phyloP scores from a whole-genome alignment of 35 echinoderm and acorn worm genomes.

The Heliocidaris tuberculata region DNA sequence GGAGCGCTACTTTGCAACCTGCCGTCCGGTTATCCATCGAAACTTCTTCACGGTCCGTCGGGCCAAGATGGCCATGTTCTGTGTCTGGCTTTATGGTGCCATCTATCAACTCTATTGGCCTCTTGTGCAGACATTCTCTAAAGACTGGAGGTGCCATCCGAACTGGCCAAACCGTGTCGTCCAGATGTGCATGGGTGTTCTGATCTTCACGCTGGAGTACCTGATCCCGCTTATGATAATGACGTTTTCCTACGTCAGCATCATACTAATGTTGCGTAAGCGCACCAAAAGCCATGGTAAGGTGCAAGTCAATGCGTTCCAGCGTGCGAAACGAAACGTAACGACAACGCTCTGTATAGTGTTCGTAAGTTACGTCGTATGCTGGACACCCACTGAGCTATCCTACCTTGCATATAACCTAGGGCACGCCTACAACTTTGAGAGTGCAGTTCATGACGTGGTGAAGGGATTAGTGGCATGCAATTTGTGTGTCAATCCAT shows the following conservation, averaged over 20 bases:
- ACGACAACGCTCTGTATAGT: conserved; percentile 73
- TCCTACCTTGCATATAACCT: conserved; percentile 71
- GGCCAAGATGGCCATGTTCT: conserved; percentile 52
- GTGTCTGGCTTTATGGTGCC: conserved; percentile 66
- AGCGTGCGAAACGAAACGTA: conserved; percentile 81
- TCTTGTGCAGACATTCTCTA: conserved; percentile 44
- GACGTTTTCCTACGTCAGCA: conserved; percentile 80
- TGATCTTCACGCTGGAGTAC: conserved; percentile 77
- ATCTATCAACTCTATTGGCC: conserved; percentile 73
- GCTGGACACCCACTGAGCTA: conserved; percentile 77
- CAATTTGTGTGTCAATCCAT: conserved; percentile 87
- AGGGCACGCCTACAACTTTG: conserved; percentile 63
- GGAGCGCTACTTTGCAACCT: conserved; percentile 77
- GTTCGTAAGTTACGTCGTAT: conserved; percentile 72
- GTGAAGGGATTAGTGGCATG: conserved; percentile 70
- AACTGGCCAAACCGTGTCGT: conserved; percentile 49
- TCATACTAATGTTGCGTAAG: conserved; percentile 63
- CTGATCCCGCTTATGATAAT: conserved; percentile 72
- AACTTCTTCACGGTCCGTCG: conserved; percentile 66
- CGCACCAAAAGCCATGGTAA: conserved; percentile 56
- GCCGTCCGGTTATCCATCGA: conserved; percentile 68
- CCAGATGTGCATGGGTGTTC: conserved; percentile 59
- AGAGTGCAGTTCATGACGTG: conserved; percentile 53
- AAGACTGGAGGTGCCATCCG: conserved; percentile 43
- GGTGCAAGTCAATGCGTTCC: conserved; percentile 55